Percentiles rank a stretch among this genome's conserved stretches.
phyloP scores from a whole-genome alignment of 1,140 invertebrate genomes.

The Eumeta japonica region DNA sequence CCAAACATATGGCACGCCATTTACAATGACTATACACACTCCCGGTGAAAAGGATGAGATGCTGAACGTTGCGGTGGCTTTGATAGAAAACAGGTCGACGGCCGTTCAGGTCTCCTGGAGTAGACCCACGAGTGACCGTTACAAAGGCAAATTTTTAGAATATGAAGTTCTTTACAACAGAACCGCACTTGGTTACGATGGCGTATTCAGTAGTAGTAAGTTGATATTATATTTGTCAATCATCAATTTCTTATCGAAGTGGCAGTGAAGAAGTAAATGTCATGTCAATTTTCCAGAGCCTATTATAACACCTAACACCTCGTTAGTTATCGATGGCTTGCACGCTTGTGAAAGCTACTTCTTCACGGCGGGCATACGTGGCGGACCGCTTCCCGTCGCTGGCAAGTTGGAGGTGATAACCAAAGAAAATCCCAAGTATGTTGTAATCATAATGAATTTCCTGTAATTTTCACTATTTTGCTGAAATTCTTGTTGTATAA shows the following conservation, averaged over 20 bases:
- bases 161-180: conserved; percentile 60
- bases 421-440: conserved; percentile 59
- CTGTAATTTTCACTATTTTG: neutral
- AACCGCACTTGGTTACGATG: no score
- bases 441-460: conserved; percentile 3
- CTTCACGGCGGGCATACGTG: conserved; percentile 69
- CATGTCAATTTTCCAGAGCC: no score
- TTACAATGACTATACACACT: conserved; percentile 53
- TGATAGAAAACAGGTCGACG: conserved; percentile 61
- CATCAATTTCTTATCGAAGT: no score
- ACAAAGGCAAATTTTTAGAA: conserved; percentile 25
- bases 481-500: conserved; percentile 5
- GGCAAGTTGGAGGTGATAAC: conserved; percentile 60
- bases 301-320: no score
- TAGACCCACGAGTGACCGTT: conserved; percentile 53
- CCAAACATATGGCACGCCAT: conserved; percentile 58
- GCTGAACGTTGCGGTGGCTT: conserved; percentile 47
- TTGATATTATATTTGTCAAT: no score
- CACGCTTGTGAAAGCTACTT: conserved; percentile 72
- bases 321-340: conserved; percentile 61
- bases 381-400: conserved; percentile 65
- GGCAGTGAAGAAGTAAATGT: no score
- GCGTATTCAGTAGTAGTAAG: no score
- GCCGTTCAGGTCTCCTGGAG: conserved; percentile 68
- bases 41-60: conserved; percentile 51